Conservation (phyloP, 2,797 vertebrate genomes). For the Melanotaenia maccullochi region DNA sequence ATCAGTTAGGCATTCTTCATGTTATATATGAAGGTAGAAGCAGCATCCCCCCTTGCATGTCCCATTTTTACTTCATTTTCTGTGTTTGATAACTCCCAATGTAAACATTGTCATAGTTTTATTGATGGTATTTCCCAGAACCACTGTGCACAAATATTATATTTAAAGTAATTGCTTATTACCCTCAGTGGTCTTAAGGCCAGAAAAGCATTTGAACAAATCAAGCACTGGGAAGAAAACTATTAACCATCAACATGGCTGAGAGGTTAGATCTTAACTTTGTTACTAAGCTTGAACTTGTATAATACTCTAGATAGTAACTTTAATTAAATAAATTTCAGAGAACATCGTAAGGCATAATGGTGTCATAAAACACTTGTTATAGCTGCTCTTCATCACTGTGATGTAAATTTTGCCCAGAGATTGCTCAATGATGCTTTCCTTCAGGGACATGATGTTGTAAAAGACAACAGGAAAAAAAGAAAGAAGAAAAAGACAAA, state of each 20-base stretch:
- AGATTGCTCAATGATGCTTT: slow-evolving; percentile 83
- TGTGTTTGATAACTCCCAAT: slow-evolving; percentile 38
- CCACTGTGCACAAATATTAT: slow-evolving; percentile 10
- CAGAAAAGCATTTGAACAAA: slow-evolving; percentile 32
- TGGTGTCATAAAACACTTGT: slow-evolving; percentile 89
- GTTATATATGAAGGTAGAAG: slow-evolving; percentile 54
- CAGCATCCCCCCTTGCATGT: neutral
- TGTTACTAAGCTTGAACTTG: slow-evolving; percentile 88
- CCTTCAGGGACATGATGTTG: slow-evolving; percentile 76
- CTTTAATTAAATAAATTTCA: slow-evolving; percentile 98
- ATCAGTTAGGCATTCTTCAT: slow-evolving; percentile 66
- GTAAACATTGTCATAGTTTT: slow-evolving; percentile 37
- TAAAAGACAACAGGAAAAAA: slow-evolving; percentile 55
- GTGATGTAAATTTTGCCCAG: slow-evolving; percentile 81
- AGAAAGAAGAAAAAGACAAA: slow-evolving; percentile 41
- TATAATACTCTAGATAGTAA: slow-evolving; percentile 86
- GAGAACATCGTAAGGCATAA: slow-evolving; percentile 90
- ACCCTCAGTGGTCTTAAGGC: slow-evolving; percentile 24
- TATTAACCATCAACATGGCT: slow-evolving; percentile 50
- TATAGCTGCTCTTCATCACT: slow-evolving; percentile 87
- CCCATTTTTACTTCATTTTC: slow-evolving; percentile 29
- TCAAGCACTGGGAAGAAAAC: slow-evolving; percentile 31
- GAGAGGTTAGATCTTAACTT: slow-evolving; percentile 54
- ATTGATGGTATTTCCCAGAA: slow-evolving; percentile 33
- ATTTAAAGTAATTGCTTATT: slow-evolving; percentile 27